Evolutionary conservation across 2,797 vertebrate species (phyloP).

Genomic region (Enteromius thamalakanensis): DNA sequence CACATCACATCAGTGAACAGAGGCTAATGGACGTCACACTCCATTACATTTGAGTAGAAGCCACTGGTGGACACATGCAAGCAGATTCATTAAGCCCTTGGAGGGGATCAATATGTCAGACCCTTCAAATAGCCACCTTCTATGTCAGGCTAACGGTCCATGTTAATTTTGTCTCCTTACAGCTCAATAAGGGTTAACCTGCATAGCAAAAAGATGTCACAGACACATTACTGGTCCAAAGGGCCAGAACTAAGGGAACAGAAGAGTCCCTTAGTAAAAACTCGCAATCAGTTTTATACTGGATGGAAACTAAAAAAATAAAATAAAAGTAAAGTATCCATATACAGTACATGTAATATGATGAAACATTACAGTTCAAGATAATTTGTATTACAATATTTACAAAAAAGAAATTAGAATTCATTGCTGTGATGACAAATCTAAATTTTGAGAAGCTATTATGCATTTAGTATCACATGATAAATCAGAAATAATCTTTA

Average conservation of each 20-base stretch:
- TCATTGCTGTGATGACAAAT: neutral
- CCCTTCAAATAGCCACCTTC: constrained; percentile 40
- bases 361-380: neutral
- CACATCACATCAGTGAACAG: constrained; percentile 45
- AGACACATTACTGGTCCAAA: neutral
- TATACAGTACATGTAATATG: neutral
- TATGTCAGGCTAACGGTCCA: constrained; percentile 46
- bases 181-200: constrained; percentile 63
- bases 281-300: neutral
- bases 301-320: neutral
- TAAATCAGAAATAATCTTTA: neutral
- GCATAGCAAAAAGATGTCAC: constrained; percentile 1
- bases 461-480: neutral
- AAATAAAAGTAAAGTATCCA: neutral
- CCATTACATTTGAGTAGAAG: constrained; percentile 47
- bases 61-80: constrained; percentile 49
- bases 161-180: constrained; percentile 69
- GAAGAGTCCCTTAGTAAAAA: neutral
- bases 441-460: neutral
- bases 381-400: neutral
- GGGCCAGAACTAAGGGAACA: neutral
- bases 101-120: constrained; percentile 50
- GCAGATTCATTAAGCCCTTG: constrained; percentile 58
- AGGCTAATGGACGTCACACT: constrained; percentile 56
- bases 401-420: neutral